A percentile compares a stretch with the other conserved stretches of the same genome.
These are phyloP conservation scores for Diorhabda sublineata DNA, from an alignment of 1,140 invertebrate genomes.

Conservation along the genomic window DNA sequence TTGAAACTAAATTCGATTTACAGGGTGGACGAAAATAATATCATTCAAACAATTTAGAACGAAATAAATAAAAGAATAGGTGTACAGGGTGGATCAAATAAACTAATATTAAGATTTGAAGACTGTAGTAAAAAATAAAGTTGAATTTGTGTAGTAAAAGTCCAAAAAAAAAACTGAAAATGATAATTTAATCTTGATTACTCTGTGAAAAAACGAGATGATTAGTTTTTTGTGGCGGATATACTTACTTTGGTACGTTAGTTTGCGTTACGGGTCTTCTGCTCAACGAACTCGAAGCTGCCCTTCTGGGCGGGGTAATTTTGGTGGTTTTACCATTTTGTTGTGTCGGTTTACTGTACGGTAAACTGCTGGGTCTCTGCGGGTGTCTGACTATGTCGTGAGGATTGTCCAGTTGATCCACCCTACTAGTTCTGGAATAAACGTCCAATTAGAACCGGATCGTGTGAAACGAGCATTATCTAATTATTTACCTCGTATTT, in stretches of 20 bases:
- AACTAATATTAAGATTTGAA: too few species aligned
- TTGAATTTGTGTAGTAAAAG: too few species aligned
- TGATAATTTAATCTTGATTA: too few species aligned
- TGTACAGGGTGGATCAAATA: too few species aligned
- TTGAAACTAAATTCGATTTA: too few species aligned
- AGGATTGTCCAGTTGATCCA: constrained; percentile 52
- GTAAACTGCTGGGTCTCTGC: constrained; percentile 58
- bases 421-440: constrained; percentile 52
- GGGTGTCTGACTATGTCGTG: constrained; percentile 47
- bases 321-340: constrained; percentile 47
- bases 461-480: background rate
- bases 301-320: constrained; percentile 55
- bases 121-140: too few species aligned
- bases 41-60: too few species aligned
- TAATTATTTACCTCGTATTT: constrained; percentile 20
- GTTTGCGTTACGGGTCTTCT: constrained; percentile 41
- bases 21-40: too few species aligned
- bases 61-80: too few species aligned
- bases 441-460: background rate
- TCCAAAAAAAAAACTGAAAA: too few species aligned
- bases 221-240: too few species aligned
- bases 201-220: too few species aligned
- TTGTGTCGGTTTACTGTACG: constrained; percentile 57
- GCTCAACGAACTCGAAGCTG: constrained; percentile 57
- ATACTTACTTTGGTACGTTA: constrained; percentile 49